Evolutionary conservation across 2,888 invertebrate species (phyloP), one percentile per base, ranked within the genome.

Genomic region (Aspidiotus rigidus): DNA sequence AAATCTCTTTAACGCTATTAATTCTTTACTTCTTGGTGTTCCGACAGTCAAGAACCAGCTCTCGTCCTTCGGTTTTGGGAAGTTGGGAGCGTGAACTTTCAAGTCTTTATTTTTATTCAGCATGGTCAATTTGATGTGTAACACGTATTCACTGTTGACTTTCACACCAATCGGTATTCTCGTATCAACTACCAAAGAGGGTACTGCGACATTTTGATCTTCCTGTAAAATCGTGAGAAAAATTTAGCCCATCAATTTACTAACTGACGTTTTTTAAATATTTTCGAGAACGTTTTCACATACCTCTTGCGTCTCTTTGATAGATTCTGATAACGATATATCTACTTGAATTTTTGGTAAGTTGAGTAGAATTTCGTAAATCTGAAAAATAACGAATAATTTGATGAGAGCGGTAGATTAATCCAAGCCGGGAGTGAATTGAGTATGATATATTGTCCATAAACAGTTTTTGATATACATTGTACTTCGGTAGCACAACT

Each of bases 41-140:
- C 95, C 96, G 9, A 98, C 80, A 0, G 93, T 83, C 2, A 95
- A 77, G 79, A 97, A 89, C 98, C 98, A 99, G 69, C 94, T 92
- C 77, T 97, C 97, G 76, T 91, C 92, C 80, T 97, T 98, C 53
- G 88, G 86, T 77, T 96, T 95, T 1, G 93, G 87, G 81, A 93
- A 98, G 72, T 86, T 85, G 0, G 92, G 90, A 71, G 92, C 87
- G 72, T 87, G 80, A n/a, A 89, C 90, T 74, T 81, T 80, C 41
- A 83, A 83, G 75, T 80, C 83, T 1, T 80, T 78, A 64, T 81
- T 80, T 49, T 80, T 79, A 61, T 83, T 81, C 75, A 82, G 81
- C 53, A 85, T 81, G 49, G 77, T 79, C 74, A 83, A 78, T 42
- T 81, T 56, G 2, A 90, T 78, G 13, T 82, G 77, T 13, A 90